Evolutionary conservation across 2,888 invertebrate species (phyloP).

Genomic region (Drosophila koepferae): DNA sequence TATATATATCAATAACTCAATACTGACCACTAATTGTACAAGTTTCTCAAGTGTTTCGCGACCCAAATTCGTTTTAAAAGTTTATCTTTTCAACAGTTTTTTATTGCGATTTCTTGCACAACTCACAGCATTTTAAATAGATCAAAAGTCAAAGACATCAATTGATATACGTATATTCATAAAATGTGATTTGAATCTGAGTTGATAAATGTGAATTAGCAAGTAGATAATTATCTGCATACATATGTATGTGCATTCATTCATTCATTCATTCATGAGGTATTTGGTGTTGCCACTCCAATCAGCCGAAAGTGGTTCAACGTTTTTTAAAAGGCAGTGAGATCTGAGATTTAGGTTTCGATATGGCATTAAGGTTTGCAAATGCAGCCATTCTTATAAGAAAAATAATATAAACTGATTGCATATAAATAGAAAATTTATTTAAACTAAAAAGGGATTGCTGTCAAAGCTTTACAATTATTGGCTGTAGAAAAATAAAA

Average conservation of each 20-base stretch:
- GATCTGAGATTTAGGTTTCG: background rate
- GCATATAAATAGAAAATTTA: background rate
- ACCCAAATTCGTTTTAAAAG: constrained; percentile 40
- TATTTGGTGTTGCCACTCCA: background rate
- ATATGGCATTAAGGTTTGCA: background rate
- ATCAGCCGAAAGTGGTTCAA: background rate
- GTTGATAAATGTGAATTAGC: background rate
- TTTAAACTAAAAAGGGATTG: no score
- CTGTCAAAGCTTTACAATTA: no score
- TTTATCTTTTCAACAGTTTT: constrained; percentile 23
- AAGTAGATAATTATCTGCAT: background rate
- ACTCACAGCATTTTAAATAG: constrained; percentile 4
- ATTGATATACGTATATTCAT: background rate
- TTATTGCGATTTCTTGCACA: constrained; percentile 36
- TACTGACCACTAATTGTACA: constrained; percentile 34
- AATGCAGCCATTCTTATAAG: no score
- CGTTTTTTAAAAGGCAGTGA: background rate
- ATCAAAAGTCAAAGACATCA: constrained; percentile 9
- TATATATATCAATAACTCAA: constrained; percentile 6
- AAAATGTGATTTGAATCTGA: background rate
- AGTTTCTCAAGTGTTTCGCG: constrained; percentile 40
- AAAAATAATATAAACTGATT: no score
- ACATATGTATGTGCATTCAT: background rate
- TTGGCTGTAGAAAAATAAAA: no score
- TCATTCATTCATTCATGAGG: background rate